A percentile compares a stretch with the other conserved stretches of the same genome.
These are phyloP conservation scores for Nesospiza acunhae DNA, from an alignment of 2,113 vertebrate genomes.

Conservation along the genomic window DNA sequence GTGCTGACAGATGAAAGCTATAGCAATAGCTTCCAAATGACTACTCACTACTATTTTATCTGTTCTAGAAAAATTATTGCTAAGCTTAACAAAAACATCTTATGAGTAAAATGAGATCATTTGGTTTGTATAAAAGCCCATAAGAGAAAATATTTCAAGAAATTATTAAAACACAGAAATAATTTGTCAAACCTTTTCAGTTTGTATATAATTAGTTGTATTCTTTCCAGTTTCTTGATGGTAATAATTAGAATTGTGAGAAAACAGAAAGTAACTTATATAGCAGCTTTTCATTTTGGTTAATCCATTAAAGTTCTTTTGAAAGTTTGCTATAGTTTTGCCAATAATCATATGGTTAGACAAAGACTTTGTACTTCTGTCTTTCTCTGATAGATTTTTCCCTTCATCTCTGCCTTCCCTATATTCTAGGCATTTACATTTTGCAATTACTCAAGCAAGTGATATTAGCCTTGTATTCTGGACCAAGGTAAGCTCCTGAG, in stretches of 20 bases:
- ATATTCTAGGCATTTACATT: not conserved
- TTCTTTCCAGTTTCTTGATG: not conserved
- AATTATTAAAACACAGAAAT: not conserved
- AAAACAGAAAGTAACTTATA: not conserved
- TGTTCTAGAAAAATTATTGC: not conserved
- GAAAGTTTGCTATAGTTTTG: not conserved
- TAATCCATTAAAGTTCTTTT: not conserved
- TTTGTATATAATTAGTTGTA: not conserved
- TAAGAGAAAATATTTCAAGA: not conserved
- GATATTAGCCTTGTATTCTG: not conserved
- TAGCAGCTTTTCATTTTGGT: not conserved
- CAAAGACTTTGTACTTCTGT: not conserved
- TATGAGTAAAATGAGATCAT: not conserved
- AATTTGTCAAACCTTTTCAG: not conserved
- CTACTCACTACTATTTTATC: not conserved
- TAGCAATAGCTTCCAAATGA: not conserved
- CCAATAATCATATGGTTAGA: not conserved
- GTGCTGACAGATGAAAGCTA: not conserved
- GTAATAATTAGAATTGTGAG: not conserved
- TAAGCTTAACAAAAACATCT: not conserved
- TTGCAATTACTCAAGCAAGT: not conserved
- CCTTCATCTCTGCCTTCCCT: not conserved
- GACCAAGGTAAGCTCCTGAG: not conserved
- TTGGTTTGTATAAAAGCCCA: not conserved
- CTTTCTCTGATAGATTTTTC: not conserved